A percentile compares a stretch with the other conserved stretches of the same genome.
These are phyloP conservation scores for Enhydra lutris DNA, from an alignment of 2,113 vertebrate genomes.

Conservation along the genomic window DNA sequence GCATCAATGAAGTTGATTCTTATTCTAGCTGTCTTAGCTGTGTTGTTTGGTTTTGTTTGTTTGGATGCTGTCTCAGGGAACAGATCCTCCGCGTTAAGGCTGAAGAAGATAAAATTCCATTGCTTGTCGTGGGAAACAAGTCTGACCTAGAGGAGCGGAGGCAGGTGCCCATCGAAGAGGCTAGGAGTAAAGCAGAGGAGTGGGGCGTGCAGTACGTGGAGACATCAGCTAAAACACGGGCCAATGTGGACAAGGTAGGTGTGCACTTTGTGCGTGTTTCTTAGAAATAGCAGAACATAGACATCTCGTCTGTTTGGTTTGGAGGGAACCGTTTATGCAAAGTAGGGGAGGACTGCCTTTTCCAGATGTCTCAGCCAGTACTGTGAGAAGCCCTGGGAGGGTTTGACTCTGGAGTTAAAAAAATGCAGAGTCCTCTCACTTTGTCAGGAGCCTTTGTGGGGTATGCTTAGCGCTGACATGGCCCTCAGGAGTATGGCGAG, in stretches of 20 bases:
- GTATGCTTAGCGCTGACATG: not conserved
- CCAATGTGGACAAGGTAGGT: conserved; percentile 97
- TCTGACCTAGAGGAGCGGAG: conserved; percentile 95
- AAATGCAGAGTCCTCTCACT: not conserved
- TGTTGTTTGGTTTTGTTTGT: conserved; percentile 29
- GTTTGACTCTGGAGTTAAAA: not conserved
- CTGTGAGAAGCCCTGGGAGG: not conserved
- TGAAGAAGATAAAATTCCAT: conserved; percentile 94
- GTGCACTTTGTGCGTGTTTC: not conserved
- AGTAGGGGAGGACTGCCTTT: not conserved
- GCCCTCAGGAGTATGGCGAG: not conserved
- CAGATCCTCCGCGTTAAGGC: conserved; percentile 97
- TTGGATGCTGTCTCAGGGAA: conserved; percentile 84
- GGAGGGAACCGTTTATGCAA: not conserved
- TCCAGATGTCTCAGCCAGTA: not conserved
- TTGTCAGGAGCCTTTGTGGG: not conserved
- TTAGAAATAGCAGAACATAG: not conserved
- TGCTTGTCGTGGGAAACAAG: conserved; percentile 96
- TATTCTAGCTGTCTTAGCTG: not conserved
- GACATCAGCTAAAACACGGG: conserved; percentile 97
- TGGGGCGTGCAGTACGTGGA: conserved; percentile 98
- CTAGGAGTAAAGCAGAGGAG: conserved; percentile 87
- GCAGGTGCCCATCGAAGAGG: conserved; percentile 92
- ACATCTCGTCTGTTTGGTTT: not conserved
- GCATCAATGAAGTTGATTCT: not conserved